A percentile compares a stretch with the other conserved stretches of the same genome.
phyloP scores from a whole-genome alignment of 2,797 vertebrate genomes.

The Chelmon rostratus region DNA sequence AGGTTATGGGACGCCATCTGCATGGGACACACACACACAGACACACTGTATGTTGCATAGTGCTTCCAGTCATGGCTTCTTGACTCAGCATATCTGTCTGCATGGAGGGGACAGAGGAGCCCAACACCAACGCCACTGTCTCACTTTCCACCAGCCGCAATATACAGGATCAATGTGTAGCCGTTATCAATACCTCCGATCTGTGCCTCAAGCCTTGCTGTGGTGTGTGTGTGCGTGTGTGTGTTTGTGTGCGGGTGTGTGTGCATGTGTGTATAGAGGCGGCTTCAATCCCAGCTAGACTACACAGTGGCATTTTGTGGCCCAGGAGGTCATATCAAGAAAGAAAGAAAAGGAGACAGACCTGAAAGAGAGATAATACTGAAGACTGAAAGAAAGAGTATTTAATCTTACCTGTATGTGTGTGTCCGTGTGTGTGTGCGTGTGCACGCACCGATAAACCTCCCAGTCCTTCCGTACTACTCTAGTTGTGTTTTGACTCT shows the following conservation, averaged over 20 bases:
- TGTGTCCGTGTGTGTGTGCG: not conserved
- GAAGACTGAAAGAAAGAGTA: conserved; percentile 63
- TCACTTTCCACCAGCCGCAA: conserved; percentile 62
- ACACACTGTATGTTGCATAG: conserved; percentile 35
- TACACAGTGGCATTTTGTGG: conserved; percentile 78
- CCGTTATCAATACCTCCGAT: conserved; percentile 76
- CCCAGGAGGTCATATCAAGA: conserved; percentile 62
- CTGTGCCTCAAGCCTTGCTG: conserved; percentile 61
- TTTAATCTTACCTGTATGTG: conserved; percentile 66
- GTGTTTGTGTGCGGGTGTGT: conserved; percentile 18
- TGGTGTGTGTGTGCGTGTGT: conserved; percentile 30
- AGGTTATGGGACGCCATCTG: conserved; percentile 81
- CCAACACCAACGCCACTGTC: conserved; percentile 53
- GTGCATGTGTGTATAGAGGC: conserved; percentile 13
- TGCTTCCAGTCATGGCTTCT: conserved; percentile 61
- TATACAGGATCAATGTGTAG: conserved; percentile 75
- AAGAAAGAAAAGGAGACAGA: conserved; percentile 75
- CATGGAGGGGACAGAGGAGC: conserved; percentile 42
- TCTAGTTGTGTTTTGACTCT: conserved; percentile 85
- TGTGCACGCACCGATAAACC: conserved; percentile 55
- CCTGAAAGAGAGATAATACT: conserved; percentile 73
- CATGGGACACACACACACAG: conserved; percentile 45
- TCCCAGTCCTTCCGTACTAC: conserved; percentile 59
- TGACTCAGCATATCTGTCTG: conserved; percentile 77
- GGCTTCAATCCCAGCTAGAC: conserved; percentile 75